These are phyloP conservation scores for Periphyllus acericola DNA, from an alignment of 2,888 invertebrate genomes.

Conservation along the genomic window DNA sequence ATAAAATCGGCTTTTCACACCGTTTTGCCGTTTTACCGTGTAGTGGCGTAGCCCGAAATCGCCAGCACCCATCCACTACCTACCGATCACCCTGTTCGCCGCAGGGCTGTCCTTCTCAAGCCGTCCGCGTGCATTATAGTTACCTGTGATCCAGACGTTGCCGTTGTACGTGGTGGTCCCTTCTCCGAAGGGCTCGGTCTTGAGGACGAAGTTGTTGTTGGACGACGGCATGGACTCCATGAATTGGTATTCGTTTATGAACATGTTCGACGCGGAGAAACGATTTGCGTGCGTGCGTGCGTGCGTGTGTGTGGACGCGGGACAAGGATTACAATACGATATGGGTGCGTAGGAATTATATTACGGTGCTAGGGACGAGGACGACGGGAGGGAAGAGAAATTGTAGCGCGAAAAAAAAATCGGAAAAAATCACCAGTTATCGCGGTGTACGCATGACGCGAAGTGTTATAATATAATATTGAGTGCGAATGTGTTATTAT, in stretches of 20 bases:
- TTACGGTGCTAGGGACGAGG: too few species aligned
- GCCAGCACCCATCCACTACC: too few species aligned
- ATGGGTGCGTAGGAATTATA: too few species aligned
- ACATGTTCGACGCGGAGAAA: slow-evolving; percentile 31
- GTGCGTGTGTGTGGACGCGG: not conserved
- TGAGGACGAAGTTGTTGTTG: slow-evolving; percentile 58
- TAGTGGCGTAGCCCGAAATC: not conserved
- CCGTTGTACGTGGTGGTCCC: slow-evolving; percentile 47
- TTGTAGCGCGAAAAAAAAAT: too few species aligned
- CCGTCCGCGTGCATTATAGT: not conserved
- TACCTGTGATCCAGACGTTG: slow-evolving; percentile 58
- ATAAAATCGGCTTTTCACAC: too few species aligned
- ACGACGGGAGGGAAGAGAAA: too few species aligned
- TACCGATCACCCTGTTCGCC: not conserved
- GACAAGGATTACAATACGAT: too few species aligned
- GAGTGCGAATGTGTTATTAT: too few species aligned
- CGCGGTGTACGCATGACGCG: too few species aligned
- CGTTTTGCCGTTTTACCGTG: too few species aligned
- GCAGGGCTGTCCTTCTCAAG: not conserved
- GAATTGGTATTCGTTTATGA: slow-evolving; percentile 52
- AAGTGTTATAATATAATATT: too few species aligned
- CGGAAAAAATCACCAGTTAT: too few species aligned
- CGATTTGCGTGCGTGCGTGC: not conserved
- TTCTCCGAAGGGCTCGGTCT: slow-evolving; percentile 40
- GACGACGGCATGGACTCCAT: slow-evolving; percentile 53